Conservation (phyloP, 1,140 invertebrate genomes). For the Steinernema khuongi region DNA sequence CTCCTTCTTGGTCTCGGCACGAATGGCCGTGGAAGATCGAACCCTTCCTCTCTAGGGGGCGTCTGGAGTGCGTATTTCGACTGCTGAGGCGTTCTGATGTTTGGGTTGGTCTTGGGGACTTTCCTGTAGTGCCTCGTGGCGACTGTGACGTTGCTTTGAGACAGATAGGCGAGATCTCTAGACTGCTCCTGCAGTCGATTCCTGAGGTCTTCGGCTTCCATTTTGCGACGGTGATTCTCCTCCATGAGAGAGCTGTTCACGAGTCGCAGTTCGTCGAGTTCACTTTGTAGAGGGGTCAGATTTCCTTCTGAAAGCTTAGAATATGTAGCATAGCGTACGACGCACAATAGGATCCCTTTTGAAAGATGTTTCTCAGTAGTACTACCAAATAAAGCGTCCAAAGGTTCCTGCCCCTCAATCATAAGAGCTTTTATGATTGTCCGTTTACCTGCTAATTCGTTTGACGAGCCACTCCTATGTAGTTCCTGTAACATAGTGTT, state of each 20-base stretch:
- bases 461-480: too few relatives aligned
- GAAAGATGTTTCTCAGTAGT: too few relatives aligned
- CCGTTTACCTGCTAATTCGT: too few relatives aligned
- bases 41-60: neutral
- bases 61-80: neutral
- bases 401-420: too few relatives aligned
- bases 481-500: too few relatives aligned
- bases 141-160: neutral
- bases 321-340: too few relatives aligned
- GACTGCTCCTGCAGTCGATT: neutral
- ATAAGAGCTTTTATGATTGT: too few relatives aligned
- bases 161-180: neutral
- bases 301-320: neutral
- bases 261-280: neutral
- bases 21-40: neutral
- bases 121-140: neutral
- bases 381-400: too few relatives aligned
- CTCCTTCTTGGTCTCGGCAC: neutral
- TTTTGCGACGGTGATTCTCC: neutral
- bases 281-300: neutral
- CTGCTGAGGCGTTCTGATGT: neutral
- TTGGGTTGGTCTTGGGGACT: neutral
- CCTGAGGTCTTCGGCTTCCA: neutral
- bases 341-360: too few relatives aligned
- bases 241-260: neutral